Evolutionary conservation across 2,888 invertebrate genomes (phyloP).

Genomic region (Pristionchus japonicus): DNA sequence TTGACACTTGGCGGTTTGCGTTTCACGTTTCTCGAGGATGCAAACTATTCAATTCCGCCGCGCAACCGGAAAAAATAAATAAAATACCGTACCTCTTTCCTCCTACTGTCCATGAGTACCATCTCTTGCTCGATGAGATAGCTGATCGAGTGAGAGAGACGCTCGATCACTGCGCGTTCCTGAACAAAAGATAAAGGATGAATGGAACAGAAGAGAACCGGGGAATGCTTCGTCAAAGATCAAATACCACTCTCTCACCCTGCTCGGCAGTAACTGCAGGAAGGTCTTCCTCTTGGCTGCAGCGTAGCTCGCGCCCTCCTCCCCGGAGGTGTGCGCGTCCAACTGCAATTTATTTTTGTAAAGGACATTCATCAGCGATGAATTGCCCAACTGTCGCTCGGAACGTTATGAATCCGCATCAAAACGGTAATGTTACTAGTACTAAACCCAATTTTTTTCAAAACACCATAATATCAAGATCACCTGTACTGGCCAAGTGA

Average conservation of each 20-base stretch:
- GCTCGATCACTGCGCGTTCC: conserved; percentile 39
- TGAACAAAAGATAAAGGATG: neutral
- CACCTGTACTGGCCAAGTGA: conserved; percentile 57
- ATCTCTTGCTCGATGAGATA: conserved; percentile 48
- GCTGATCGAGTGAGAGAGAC: conserved; percentile 26
- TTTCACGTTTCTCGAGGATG: neutral
- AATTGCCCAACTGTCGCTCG: neutral
- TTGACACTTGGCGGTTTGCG: neutral
- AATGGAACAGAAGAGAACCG: no score
- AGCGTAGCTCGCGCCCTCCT: conserved; percentile 26
- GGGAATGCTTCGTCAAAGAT: neutral
- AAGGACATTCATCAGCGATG: neutral
- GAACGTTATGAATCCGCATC: neutral
- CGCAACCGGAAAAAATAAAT: no score
- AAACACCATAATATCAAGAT: neutral
- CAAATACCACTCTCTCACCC: neutral
- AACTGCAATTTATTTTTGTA: neutral
- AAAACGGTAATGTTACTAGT: neutral
- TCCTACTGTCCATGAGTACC: conserved; percentile 44
- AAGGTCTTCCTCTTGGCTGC: conserved; percentile 36
- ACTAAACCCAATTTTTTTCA: neutral
- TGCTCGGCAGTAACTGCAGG: conserved; percentile 38
- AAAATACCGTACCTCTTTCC: conserved; percentile 27
- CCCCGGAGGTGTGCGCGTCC: neutral
- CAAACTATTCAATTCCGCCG: no score